These are phyloP conservation scores for Exephanes ischioxanthus DNA, from an alignment of 2,888 invertebrate genomes.

Conservation along the genomic window DNA sequence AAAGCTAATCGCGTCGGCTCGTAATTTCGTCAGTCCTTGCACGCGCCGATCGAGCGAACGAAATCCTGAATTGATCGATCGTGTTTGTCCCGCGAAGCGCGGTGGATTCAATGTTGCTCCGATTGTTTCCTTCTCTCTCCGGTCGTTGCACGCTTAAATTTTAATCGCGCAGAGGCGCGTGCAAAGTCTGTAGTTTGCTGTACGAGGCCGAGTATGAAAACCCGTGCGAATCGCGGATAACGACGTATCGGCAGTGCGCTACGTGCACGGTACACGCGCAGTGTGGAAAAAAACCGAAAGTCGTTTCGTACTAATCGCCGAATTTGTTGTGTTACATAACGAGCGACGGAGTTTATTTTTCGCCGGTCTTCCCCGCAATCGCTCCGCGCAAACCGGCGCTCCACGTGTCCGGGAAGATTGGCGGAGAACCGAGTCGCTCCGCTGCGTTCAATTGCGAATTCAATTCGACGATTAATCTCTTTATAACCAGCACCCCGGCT, in stretches of 20 bases:
- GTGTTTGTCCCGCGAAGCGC: constrained; percentile 30
- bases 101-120: constrained; percentile 22
- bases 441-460: constrained; percentile 35
- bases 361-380: not conserved
- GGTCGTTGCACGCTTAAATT: constrained; percentile 1
- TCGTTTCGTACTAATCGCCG: not conserved
- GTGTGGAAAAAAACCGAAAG: constrained; percentile 7
- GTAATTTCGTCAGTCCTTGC: constrained; percentile 34
- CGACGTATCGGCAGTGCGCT: not conserved
- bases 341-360: constrained; percentile 30
- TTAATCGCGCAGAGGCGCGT: constrained; percentile 15
- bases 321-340: constrained; percentile 42
- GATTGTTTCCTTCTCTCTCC: constrained; percentile 20
- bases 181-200: constrained; percentile 25
- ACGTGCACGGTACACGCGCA: not conserved
- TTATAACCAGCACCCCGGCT: constrained; percentile 17
- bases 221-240: constrained; percentile 7
- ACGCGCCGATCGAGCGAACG: constrained; percentile 15
- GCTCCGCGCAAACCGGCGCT: not conserved
- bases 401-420: not conserved
- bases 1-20: not conserved
- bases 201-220: not conserved
- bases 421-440: not conserved
- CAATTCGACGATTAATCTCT: constrained; percentile 43
- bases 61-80: constrained; percentile 30